Conservation (phyloP, 2,113 vertebrate genomes). For the Pygoscelis adeliae region DNA sequence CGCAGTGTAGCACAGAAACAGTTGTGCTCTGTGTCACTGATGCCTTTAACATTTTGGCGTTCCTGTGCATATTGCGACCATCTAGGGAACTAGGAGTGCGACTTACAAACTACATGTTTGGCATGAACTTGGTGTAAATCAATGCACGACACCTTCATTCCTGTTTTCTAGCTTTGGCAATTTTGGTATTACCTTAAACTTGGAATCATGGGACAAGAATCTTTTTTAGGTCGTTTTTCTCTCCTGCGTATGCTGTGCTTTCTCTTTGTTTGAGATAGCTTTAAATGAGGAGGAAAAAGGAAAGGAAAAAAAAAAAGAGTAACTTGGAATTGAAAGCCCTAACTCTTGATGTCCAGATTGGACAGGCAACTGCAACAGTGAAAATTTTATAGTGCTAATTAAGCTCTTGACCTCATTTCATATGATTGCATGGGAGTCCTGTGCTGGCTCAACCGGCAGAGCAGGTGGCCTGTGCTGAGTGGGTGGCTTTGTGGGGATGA, state of each 20-base stretch:
- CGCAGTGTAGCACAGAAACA: rapidly evolving
- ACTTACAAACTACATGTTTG: neutral
- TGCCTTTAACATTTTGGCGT: neutral
- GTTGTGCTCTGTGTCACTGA: neutral
- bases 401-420: neutral
- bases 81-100: neutral
- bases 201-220: neutral
- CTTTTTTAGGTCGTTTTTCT: neutral
- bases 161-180: neutral
- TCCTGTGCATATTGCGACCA: neutral
- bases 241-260: neutral
- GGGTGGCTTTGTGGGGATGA: neutral
- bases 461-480: neutral
- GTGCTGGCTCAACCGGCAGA: neutral
- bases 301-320: neutral
- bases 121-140: neutral
- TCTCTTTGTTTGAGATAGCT: neutral
- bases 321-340: neutral
- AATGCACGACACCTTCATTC: neutral
- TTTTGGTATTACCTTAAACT: neutral
- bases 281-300: neutral
- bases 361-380: neutral
- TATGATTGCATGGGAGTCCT: neutral
- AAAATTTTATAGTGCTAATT: neutral
- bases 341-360: neutral